Percentiles rank a stretch among this genome's conserved stretches.
Evolutionary conservation across 1,140 invertebrate species (phyloP).

Genomic region (Venustaconcha ellipsiformis): DNA sequence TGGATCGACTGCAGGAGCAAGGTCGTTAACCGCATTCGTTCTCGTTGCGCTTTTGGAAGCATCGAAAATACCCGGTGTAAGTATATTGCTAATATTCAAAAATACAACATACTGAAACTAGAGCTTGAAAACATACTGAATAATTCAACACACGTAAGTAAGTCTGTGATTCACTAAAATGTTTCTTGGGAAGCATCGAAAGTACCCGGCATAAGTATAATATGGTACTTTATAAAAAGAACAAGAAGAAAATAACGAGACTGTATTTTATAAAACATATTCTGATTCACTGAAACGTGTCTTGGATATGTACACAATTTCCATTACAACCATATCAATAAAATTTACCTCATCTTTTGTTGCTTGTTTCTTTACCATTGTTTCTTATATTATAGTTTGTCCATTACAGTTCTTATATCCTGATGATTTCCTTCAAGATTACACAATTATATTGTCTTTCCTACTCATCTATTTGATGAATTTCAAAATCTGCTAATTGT

Average conservation of each 20-base stretch:
- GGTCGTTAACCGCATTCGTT: conserved; percentile 61
- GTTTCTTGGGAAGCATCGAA: background rate
- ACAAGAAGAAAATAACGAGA: too few relatives aligned
- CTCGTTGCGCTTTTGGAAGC: conserved; percentile 68
- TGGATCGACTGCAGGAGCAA: conserved; percentile 71
- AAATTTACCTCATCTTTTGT: background rate
- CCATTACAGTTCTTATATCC: too few relatives aligned
- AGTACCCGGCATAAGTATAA: too few relatives aligned
- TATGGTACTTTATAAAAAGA: too few relatives aligned
- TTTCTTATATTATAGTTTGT: too few relatives aligned
- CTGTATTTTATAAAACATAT: too few relatives aligned
- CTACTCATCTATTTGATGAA: background rate
- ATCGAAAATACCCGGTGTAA: conserved; percentile 50
- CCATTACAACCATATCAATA: background rate
- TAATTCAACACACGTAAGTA: background rate
- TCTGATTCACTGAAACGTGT: too few relatives aligned
- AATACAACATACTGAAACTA: background rate
- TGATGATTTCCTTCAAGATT: too few relatives aligned
- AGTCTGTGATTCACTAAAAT: background rate
- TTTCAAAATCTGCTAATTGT: background rate
- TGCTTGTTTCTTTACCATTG: background rate
- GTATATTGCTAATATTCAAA: conserved; percentile 6
- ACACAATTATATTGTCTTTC: too few relatives aligned
- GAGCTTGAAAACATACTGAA: background rate
- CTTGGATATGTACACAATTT: background rate